These are phyloP conservation scores for Odontomachus brunneus DNA, from an alignment of 1,140 invertebrate genomes.

Conservation along the genomic window DNA sequence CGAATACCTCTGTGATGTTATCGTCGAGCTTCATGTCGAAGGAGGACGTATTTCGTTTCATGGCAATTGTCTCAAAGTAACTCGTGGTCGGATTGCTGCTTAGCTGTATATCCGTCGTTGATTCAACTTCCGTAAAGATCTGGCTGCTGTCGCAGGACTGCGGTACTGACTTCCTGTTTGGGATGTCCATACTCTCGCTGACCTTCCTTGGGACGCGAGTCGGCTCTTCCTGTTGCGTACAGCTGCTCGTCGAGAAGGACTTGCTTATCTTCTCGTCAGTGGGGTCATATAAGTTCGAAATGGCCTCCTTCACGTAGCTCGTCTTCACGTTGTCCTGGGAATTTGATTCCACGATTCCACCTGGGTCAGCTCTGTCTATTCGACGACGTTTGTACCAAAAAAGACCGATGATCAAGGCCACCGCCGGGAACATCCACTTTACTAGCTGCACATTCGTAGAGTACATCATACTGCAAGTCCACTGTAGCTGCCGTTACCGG, in stretches of 20 bases:
- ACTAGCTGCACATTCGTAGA: constrained; percentile 77
- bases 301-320: not conserved
- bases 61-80: constrained; percentile 74
- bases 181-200: constrained; percentile 79
- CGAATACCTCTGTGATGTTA: constrained; percentile 48
- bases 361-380: constrained; percentile 83
- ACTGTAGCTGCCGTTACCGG: constrained; percentile 75
- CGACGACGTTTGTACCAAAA: constrained; percentile 85
- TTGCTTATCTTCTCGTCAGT: constrained; percentile 67
- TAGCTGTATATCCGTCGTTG: constrained; percentile 65
- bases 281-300: constrained; percentile 65
- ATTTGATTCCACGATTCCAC: constrained; percentile 75
- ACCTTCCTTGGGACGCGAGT: constrained; percentile 70
- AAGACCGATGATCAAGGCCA: constrained; percentile 82
- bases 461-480: constrained; percentile 79
- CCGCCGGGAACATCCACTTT: constrained; percentile 83
- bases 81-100: constrained; percentile 75
- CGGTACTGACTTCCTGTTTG: constrained; percentile 62
- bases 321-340: not conserved
- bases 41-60: constrained; percentile 43
- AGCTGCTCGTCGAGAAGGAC: constrained; percentile 63
- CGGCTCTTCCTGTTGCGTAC: constrained; percentile 43
- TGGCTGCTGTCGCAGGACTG: constrained; percentile 34
- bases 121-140: not conserved
- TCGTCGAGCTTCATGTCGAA: constrained; percentile 2